Conservation (phyloP, 2,113 vertebrate species). For the Otus sunia region DNA sequence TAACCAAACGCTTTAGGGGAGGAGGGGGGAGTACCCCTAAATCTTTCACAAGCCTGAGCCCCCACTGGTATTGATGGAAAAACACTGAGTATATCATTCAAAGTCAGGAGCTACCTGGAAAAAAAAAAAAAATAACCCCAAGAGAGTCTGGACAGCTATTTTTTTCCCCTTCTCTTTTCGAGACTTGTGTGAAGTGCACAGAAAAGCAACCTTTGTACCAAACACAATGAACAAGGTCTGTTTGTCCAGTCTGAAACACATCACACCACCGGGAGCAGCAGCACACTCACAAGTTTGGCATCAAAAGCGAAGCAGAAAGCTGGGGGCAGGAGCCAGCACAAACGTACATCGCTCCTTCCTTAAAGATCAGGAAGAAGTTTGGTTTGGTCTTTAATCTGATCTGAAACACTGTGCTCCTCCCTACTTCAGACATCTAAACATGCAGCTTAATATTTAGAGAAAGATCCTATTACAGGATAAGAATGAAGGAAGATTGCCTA, state of each 20-base stretch:
- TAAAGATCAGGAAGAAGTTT: background rate
- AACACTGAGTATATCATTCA: background rate
- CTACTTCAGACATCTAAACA: background rate
- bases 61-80: background rate
- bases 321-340: background rate
- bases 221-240: background rate
- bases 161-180: background rate
- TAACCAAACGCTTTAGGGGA: background rate
- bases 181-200: background rate
- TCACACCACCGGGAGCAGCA: background rate
- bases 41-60: background rate
- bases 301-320: background rate
- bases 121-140: background rate
- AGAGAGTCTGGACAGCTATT: background rate
- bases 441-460: background rate
- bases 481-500: background rate
- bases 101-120: background rate
- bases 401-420: background rate
- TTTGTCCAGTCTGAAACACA: background rate
- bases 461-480: background rate
- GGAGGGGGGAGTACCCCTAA: background rate
- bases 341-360: background rate
- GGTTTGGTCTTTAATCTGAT: background rate
- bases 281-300: background rate
- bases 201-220: background rate